Percentiles rank a stretch among this genome's conserved stretches.
phyloP scores from a whole-genome alignment of 2,888 invertebrate genomes.

The Altica lythri region DNA sequence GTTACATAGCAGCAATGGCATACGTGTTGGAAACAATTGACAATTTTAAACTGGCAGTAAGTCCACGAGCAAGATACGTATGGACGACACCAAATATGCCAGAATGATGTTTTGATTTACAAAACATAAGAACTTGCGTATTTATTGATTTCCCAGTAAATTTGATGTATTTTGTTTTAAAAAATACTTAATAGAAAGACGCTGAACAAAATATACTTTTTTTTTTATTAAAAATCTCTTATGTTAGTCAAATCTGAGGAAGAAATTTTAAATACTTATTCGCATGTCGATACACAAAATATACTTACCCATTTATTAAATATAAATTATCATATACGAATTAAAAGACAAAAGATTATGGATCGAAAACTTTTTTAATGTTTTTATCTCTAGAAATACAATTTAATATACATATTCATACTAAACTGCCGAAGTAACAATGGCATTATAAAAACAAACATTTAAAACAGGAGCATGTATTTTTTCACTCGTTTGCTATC shows the following conservation, averaged over 20 bases:
- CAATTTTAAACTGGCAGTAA: conserved; percentile 40
- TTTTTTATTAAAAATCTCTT: too few relatives aligned
- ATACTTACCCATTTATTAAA: too few relatives aligned
- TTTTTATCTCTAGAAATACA: conserved; percentile 6
- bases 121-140: neutral
- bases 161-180: neutral
- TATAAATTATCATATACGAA: too few relatives aligned
- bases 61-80: conserved; percentile 42
- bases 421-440: neutral
- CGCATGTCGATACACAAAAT: too few relatives aligned
- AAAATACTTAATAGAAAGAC: neutral
- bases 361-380: too few relatives aligned
- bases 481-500: neutral
- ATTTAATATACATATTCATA: neutral
- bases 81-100: conserved; percentile 48
- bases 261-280: too few relatives aligned
- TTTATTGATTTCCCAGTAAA: neutral
- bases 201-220: too few relatives aligned
- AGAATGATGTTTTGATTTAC: conserved; percentile 22
- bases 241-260: too few relatives aligned
- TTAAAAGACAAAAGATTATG: too few relatives aligned
- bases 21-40: conserved; percentile 44
- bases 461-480: neutral
- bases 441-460: neutral
- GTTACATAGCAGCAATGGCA: conserved; percentile 37